Base-by-base conservation (phyloP, 2,888 invertebrate genomes). In the Polyommatus iphigenia region DNA sequence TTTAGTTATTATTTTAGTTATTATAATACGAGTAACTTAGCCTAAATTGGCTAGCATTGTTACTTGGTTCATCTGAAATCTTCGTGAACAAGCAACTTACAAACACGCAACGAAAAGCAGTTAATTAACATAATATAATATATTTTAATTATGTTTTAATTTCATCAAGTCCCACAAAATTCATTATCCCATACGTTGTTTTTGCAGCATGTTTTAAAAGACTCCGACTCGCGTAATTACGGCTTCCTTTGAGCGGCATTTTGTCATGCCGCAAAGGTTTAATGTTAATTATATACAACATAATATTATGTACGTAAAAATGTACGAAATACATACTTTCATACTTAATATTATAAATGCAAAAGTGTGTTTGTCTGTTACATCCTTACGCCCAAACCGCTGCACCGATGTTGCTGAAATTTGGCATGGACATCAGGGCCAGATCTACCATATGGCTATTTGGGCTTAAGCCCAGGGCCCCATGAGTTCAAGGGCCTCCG, bases 251-350 rank as follows among this genome's bases (percentile, higher is more conserved):
- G 75, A 75, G 15, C 50, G 29, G 29, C 24, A 50, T 75, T 50
- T 46, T 50, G 54, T 50, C 50, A 24, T 54, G 54, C 46, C 29
- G 29, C 24, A 54, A 75, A 50, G 75, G 75, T 50, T 75, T 75
- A 41, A 75, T 75, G 50, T 75, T 75, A 75, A 75, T 75, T 50
- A 50, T 54, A 75, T 54, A 76, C 41, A 46, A 41, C 54, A 41
- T 62, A 10, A 46, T 46, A 57, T 76, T 62, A 62, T 62, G 20
- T 76, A 41, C 20, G n/a, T 29, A 29, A 4, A 24, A 24, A 46
- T 50, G 24, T 73, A 24, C 2, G 10, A 41, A 41, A 41, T 36
- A 36, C 8, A 36, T 36, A 36, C 36, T 36, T 36, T 7, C 7
- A 36, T 36, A 36, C 6, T 6, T 36, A 36, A 8, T 41, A 8